These are phyloP conservation scores for Cyanoliseus patagonus DNA, from an alignment of 2,113 vertebrate species.

Conservation along the genomic window DNA sequence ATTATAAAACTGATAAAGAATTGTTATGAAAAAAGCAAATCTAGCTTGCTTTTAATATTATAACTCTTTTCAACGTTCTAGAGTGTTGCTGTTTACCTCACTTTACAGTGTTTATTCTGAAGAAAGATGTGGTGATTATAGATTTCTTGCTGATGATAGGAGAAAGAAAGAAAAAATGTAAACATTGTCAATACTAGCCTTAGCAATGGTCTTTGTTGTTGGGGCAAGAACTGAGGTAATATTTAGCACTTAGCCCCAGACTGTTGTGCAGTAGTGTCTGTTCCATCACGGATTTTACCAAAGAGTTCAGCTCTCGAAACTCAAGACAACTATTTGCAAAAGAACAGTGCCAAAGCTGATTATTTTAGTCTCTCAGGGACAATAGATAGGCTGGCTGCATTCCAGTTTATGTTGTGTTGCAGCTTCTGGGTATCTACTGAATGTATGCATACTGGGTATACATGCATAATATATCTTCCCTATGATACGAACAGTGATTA, in stretches of 20 bases:
- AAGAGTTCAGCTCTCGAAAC: slow-evolving; percentile 55
- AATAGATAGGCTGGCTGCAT: neutral
- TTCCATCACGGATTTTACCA: slow-evolving; percentile 67
- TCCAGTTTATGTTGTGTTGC: neutral
- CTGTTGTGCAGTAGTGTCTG: slow-evolving; percentile 67
- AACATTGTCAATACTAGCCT: slow-evolving; percentile 52
- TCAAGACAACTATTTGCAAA: slow-evolving; percentile 60
- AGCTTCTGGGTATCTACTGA: neutral
- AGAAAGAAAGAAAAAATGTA: slow-evolving; percentile 45
- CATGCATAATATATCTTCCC: neutral
- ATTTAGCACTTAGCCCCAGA: slow-evolving; percentile 73
- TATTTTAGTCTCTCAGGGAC: slow-evolving; percentile 49
- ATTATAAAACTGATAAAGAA: neutral
- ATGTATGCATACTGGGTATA: neutral
- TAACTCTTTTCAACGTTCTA: neutral
- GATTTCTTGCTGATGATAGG: slow-evolving; percentile 57
- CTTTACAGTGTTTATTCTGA: neutral
- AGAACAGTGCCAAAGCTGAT: slow-evolving; percentile 56
- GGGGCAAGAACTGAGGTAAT: slow-evolving; percentile 72
- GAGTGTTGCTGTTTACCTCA: neutral
- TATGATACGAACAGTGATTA: neutral
- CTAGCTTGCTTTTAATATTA: neutral
- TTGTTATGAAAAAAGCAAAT: neutral
- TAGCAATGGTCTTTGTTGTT: slow-evolving; percentile 67
- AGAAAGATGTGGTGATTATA: slow-evolving; percentile 62